Evolutionary conservation across 1,140 invertebrate genomes (phyloP), one percentile per base, ranked within the genome.

Genomic region (Notospermus geniculatus): DNA sequence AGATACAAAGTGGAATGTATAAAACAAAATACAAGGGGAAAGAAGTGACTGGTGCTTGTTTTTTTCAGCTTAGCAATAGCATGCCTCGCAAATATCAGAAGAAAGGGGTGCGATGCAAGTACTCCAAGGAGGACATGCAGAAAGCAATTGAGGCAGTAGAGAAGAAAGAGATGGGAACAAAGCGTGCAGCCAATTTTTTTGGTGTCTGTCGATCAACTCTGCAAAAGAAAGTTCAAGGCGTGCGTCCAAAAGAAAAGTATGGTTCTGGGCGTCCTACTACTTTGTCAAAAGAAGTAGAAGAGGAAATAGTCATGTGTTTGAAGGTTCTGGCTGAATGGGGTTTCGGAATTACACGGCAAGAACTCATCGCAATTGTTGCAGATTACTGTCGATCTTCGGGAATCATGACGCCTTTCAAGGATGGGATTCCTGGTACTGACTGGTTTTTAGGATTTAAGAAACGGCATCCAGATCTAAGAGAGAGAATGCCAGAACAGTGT

Each of bases 311-410:
- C 27, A 46, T 30, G 9, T 60, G 45, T 29, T n/a, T 60, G n/a
- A 53, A 54, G 28, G 25, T 60, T 25, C n/a, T 54, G 45, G 59
- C 59, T 2, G 59, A 60, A 9, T 60, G 59, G 59, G 59, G 59
- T 32, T 60, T 28, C n/a, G 59, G 59, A 17, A 54, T 60, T 28
- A 60, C 25, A 27, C 27, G 28, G 15, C 27, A 54, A 19, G 59
- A 60, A 43, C 22, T 60, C 15, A 60, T 54, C 22, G 46, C 30
- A 25, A 54, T 60, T 30, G 50, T 60, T 19, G 22, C 15, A 7
- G 45, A 60, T 9, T 60, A 30, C 27, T 22, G 22, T 22, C 39
- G 2, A 29, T 23, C 25, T 19, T 25, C 45, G 4, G 46, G 50
- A 22, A 53, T 60, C 5, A 19, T 29, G 13, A 60, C 59, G 19